Conservation (phyloP, 2,888 invertebrate genomes). For the Ectemnius cavifrons region DNA sequence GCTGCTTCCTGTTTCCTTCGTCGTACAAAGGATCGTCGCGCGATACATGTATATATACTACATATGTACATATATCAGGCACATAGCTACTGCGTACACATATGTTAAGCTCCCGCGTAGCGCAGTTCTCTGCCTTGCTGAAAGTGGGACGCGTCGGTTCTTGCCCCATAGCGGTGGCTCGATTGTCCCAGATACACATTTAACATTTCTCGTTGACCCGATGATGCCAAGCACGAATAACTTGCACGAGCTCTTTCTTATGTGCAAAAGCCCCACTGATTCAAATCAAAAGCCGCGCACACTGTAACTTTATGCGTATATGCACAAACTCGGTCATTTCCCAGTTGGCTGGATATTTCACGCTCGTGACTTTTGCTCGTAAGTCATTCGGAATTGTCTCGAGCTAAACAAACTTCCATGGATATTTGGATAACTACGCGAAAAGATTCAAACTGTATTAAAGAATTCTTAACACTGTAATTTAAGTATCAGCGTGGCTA, state of each 20-base stretch:
- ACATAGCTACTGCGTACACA: too few species aligned
- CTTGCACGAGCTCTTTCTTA: constrained; percentile 19
- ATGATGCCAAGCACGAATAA: constrained; percentile 33
- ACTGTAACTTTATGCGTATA: too few species aligned
- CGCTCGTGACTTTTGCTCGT: too few species aligned
- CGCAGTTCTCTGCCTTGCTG: constrained; percentile 8
- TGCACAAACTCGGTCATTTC: too few species aligned
- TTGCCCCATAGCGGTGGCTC: constrained; percentile 25
- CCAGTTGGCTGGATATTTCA: too few species aligned
- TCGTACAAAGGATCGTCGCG: constrained; percentile 8
- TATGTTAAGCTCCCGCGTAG: neutral
- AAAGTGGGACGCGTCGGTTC: constrained; percentile 53
- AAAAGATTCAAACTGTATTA: too few species aligned
- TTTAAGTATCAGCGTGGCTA: too few species aligned
- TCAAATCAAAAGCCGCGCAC: constrained; percentile 26
- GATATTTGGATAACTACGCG: too few species aligned
- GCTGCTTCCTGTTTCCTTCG: constrained; percentile 29
- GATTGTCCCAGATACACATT: constrained; percentile 48
- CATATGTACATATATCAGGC: too few species aligned
- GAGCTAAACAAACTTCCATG: too few species aligned
- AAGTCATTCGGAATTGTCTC: too few species aligned
- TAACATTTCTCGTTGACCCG: constrained; percentile 54
- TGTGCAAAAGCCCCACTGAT: constrained; percentile 8
- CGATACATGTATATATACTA: neutral
- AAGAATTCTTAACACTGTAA: too few species aligned